Percentiles rank a stretch among this genome's conserved stretches.
Evolutionary conservation across 2,888 invertebrate species (phyloP).

Genomic region (Phengaris arion): DNA sequence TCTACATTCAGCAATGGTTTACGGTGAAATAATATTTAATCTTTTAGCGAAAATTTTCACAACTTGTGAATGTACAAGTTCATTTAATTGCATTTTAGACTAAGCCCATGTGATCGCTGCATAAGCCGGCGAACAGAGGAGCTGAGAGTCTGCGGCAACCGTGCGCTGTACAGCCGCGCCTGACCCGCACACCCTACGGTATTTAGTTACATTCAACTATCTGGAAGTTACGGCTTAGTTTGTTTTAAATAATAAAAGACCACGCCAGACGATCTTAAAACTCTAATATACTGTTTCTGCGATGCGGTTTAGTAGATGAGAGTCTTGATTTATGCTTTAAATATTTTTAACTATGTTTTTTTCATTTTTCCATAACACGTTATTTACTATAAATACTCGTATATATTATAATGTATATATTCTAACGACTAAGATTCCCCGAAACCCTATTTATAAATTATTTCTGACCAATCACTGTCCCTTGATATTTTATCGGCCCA

Average conservation of each 20-base stretch:
- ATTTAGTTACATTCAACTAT: slow-evolving; percentile 55
- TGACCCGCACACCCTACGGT: slow-evolving; percentile 50
- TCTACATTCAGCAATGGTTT: background rate
- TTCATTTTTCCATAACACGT: background rate
- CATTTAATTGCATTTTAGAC: slow-evolving; percentile 68
- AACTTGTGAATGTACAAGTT: slow-evolving; percentile 44
- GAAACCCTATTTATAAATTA: background rate
- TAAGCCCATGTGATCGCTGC: slow-evolving; percentile 62
- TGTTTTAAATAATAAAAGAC: slow-evolving; percentile 3
- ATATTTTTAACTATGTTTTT: background rate
- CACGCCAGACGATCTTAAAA: background rate
- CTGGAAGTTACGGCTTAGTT: slow-evolving; percentile 35
- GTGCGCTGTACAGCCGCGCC: slow-evolving; percentile 46
- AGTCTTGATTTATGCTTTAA: background rate
- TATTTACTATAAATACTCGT: background rate
- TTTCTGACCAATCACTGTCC: background rate
- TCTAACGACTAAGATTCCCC: background rate
- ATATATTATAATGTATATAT: no score
- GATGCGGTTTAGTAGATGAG: slow-evolving; percentile 2
- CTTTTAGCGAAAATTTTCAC: slow-evolving; percentile 34
- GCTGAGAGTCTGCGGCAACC: slow-evolving; percentile 57
- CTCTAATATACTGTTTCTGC: background rate
- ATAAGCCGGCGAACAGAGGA: slow-evolving; percentile 60
- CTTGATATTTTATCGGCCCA: slow-evolving; percentile 1
- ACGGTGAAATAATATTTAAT: slow-evolving; percentile 33